Evolutionary conservation across 2,888 invertebrate species (phyloP).

Genomic region (Lepeophtheirus nordmannii): DNA sequence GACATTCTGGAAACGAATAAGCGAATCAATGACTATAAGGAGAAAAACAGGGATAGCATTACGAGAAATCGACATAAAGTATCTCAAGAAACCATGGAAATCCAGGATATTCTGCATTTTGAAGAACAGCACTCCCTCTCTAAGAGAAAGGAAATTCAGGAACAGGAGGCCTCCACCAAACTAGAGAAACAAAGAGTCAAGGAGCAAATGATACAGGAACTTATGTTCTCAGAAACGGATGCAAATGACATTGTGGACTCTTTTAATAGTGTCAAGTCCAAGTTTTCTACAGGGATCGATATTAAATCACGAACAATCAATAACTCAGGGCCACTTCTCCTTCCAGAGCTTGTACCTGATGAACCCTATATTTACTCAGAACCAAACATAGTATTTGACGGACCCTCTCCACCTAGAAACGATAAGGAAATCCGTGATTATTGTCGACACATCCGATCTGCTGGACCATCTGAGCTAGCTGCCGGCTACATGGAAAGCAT

Average conservation of each 20-base stretch:
- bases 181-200: constrained; percentile 61
- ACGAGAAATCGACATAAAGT: constrained; percentile 45
- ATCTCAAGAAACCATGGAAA: constrained; percentile 60
- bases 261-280: constrained; percentile 41
- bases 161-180: constrained; percentile 47
- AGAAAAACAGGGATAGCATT: constrained; percentile 69
- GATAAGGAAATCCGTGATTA: constrained; percentile 48
- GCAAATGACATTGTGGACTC: constrained; percentile 65
- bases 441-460: constrained; percentile 57
- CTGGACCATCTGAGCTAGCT: constrained; percentile 57
- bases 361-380: constrained; percentile 44
- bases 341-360: constrained; percentile 50
- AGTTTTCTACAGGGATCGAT: constrained; percentile 30
- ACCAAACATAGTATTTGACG: not conserved
- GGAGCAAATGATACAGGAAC: constrained; percentile 81
- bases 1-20: constrained; percentile 76
- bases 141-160: constrained; percentile 23
- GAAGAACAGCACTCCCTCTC: constrained; percentile 42
- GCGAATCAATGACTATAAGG: constrained; percentile 74
- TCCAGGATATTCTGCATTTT: constrained; percentile 66
- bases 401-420: constrained; percentile 49
- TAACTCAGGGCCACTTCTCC: constrained; percentile 25
- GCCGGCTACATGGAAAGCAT: constrained; percentile 70
- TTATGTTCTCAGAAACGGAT: constrained; percentile 80
- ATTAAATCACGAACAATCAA: constrained; percentile 26